phyloP scores from a whole-genome alignment of 2,797 vertebrate genomes.

The Phrynocephalus forsythii region DNA sequence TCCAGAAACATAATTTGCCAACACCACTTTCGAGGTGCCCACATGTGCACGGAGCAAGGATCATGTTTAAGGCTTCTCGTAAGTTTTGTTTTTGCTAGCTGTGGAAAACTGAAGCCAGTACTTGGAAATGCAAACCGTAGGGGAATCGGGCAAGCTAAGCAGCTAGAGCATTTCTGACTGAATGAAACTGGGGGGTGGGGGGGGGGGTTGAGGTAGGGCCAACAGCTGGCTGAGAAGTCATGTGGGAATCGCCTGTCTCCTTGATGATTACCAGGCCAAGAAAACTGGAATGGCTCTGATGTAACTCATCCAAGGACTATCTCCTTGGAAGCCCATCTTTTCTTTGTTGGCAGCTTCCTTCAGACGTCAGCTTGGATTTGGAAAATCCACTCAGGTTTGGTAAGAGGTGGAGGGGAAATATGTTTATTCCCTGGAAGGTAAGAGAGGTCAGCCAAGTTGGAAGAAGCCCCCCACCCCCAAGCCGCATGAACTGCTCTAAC shows the following conservation, averaged over 20 bases:
- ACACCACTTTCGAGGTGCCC: not conserved
- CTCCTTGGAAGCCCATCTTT: constrained; percentile 1
- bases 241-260: constrained; percentile 44
- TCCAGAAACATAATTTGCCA: not conserved
- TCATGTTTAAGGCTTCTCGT: not conserved
- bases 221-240: not conserved
- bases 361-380: constrained; percentile 32
- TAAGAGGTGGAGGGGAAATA: not conserved
- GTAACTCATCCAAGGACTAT: constrained; percentile 39
- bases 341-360: constrained; percentile 31
- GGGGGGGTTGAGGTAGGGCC: not conserved
- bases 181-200: not conserved
- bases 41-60: not conserved
- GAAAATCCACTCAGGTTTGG: constrained; percentile 12
- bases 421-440: not conserved
- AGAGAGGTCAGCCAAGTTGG: not conserved
- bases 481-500: not conserved
- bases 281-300: constrained; percentile 36
- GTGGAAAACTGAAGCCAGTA: not conserved
- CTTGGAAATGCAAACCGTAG: constrained; percentile 1
- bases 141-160: constrained; percentile 33
- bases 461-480: not conserved
- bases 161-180: constrained; percentile 32
- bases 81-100: not conserved
- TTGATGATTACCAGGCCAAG: constrained; percentile 31